Evolutionary conservation across 2,888 invertebrate genomes (phyloP), one percentile per base, ranked within the genome.

Genomic region (Hirtodrosophila cameraria): DNA sequence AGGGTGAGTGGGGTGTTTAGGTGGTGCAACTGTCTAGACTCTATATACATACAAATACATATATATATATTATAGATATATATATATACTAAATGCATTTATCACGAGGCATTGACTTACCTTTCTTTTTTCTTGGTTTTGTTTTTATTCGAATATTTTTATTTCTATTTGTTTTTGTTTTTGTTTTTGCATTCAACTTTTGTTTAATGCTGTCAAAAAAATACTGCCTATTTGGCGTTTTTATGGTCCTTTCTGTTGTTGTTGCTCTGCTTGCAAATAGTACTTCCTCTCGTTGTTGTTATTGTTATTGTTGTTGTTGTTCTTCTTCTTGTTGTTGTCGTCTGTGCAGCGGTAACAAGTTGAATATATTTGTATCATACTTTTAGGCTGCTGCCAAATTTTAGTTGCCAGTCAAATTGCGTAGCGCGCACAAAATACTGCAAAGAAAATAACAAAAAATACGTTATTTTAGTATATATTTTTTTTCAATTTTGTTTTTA

Each of bases 1-100:
- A 36, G 53, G 54, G 28, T 35, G 25, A 5, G 12, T 2, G 46
- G 28, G 42, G 35, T 33, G 43, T 4, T 6, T 8, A 27, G 55
- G 39, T 59, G 64, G 68, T 70, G 75, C 72, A 84, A 81, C 80
- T 84, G 80, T 82, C 81, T 82, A 82, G 81, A 82, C 81, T 72
- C 61, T 58, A 60, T 62, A 63, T 73, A 41, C 28, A 35, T 39
- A 43, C 27, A 13, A 16, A 15, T 15, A 16, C 4, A 35, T 18
- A 31, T 9, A 30, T 11, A 48, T 9, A 43, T 16, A 16, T 31
- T 18, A 31, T 9, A 27, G n/a, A 45, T 9, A 43, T 16, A 20
- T 31, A 33, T 25, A 33, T 15, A 23, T 20, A 33, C 35, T 45
- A 25, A 1, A 16, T 33, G 30, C 31, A n/a, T n/a, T n/a, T n/a